Conservation (phyloP, 2,888 invertebrate species). For the Melikaiella ostensackeni region DNA sequence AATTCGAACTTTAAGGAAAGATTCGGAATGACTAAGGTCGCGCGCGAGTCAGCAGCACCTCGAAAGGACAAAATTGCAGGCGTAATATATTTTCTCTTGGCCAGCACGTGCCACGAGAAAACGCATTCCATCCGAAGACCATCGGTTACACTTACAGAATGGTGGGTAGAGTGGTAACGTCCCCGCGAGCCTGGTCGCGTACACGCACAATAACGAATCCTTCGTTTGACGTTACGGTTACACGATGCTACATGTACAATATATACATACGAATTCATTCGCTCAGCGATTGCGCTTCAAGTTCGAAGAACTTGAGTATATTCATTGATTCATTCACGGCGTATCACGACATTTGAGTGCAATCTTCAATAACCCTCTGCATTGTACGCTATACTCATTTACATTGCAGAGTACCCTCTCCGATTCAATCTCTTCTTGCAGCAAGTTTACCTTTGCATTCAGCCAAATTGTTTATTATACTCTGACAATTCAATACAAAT, state of each 20-base stretch:
- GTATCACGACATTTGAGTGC: slow-evolving; percentile 37
- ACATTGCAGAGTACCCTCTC: slow-evolving; percentile 34
- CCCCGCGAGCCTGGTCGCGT: slow-evolving; percentile 46
- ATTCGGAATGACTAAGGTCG: slow-evolving; percentile 15
- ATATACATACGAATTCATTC: slow-evolving; percentile 61
- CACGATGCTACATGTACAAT: slow-evolving; percentile 51
- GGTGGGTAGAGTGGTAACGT: slow-evolving; percentile 55
- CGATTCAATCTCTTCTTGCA: slow-evolving; percentile 28
- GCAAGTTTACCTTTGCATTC: background rate
- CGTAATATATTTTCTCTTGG: slow-evolving; percentile 51
- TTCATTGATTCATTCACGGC: slow-evolving; percentile 49
- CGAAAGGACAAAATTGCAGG: slow-evolving; percentile 45
- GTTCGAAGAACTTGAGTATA: slow-evolving; percentile 51
- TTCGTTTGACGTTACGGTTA: slow-evolving; percentile 67
- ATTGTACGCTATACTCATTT: slow-evolving; percentile 28
- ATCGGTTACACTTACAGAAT: slow-evolving; percentile 57
- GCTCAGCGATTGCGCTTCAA: slow-evolving; percentile 56
- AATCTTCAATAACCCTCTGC: slow-evolving; percentile 52
- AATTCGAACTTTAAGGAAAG: slow-evolving; percentile 12
- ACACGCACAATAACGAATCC: slow-evolving; percentile 51
- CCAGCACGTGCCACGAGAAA: slow-evolving; percentile 62
- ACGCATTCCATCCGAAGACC: slow-evolving; percentile 60
- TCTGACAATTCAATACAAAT: slow-evolving; percentile 31
- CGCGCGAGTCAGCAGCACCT: slow-evolving; percentile 42
- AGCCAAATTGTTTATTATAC: slow-evolving; percentile 28